phyloP scores from a whole-genome alignment of 2,888 invertebrate species.

The Lepidochrysops patricia region DNA sequence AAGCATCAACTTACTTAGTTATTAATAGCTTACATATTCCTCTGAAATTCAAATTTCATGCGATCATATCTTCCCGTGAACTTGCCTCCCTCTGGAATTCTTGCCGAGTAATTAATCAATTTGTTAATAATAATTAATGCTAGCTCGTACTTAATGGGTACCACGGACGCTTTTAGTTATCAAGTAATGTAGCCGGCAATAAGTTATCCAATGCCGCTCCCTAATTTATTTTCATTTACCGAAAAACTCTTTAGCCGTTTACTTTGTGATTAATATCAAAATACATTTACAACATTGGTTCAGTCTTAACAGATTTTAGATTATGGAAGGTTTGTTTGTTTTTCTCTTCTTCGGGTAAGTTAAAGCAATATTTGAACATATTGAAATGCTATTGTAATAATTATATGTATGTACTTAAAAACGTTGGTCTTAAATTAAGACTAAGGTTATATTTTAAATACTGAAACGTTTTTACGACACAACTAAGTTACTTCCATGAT shows the following conservation, averaged over 20 bases:
- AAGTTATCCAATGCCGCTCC: constrained; percentile 2
- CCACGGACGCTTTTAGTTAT: constrained; percentile 13
- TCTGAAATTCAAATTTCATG: constrained; percentile 17
- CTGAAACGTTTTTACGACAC: no score
- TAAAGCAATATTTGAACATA: no score
- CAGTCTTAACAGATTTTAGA: no score
- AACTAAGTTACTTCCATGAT: neutral
- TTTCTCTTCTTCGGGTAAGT: no score
- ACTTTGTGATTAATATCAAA: neutral
- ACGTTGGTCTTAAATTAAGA: no score
- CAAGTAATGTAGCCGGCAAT: constrained; percentile 9
- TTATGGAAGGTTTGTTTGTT: no score
- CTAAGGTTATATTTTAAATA: no score
- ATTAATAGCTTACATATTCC: neutral
- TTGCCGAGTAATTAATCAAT: constrained; percentile 51
- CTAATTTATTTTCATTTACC: constrained; percentile 7
- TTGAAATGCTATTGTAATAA: no score
- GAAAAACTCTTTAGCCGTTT: neutral
- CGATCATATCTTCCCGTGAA: constrained; percentile 22
- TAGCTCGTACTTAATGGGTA: constrained; percentile 19
- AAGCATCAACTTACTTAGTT: neutral
- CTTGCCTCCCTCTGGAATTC: constrained; percentile 30
- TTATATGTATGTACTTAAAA: no score
- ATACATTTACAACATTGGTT: neutral
- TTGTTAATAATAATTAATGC: constrained; percentile 37